Percentiles rank a stretch among this genome's conserved stretches.
Conservation (phyloP, 2,797 vertebrate genomes). For the Sphenodon punctatus region DNA sequence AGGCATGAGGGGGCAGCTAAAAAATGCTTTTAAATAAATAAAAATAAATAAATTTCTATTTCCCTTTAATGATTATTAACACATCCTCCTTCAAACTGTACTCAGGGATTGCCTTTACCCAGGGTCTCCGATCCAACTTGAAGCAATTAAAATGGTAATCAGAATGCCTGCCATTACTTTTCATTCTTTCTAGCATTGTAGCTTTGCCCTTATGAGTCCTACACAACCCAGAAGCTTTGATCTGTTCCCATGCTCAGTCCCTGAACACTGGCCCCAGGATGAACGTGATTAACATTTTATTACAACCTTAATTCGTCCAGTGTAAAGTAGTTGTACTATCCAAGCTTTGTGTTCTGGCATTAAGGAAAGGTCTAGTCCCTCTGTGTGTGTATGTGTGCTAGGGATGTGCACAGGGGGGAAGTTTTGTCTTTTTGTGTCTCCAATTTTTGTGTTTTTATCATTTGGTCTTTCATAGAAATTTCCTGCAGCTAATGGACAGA, state of each 20-base stretch:
- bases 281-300: not conserved
- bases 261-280: not conserved
- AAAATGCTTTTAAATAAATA: too few species aligned
- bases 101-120: not conserved
- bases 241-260: not conserved
- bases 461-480: too few species aligned
- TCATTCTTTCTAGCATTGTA: not conserved
- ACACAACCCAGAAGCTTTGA: not conserved
- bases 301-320: not conserved
- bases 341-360: not conserved
- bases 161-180: not conserved
- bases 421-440: too few species aligned
- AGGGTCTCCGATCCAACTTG: conserved; percentile 9
- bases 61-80: conserved; percentile 28
- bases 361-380: not conserved
- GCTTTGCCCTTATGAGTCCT: not conserved
- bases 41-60: too few species aligned
- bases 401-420: too few species aligned
- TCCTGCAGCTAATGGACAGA: too few species aligned
- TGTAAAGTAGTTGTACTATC: not conserved
- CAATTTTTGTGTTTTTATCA: too few species aligned
- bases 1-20: too few species aligned
- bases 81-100: conserved; percentile 18
- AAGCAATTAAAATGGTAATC: conserved; percentile 36
- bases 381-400: rapidly evolving